A percentile compares a stretch with the other conserved stretches of the same genome.
Evolutionary conservation across 2,113 vertebrate genomes (phyloP).

Genomic region (Dipodomys spectabilis): DNA sequence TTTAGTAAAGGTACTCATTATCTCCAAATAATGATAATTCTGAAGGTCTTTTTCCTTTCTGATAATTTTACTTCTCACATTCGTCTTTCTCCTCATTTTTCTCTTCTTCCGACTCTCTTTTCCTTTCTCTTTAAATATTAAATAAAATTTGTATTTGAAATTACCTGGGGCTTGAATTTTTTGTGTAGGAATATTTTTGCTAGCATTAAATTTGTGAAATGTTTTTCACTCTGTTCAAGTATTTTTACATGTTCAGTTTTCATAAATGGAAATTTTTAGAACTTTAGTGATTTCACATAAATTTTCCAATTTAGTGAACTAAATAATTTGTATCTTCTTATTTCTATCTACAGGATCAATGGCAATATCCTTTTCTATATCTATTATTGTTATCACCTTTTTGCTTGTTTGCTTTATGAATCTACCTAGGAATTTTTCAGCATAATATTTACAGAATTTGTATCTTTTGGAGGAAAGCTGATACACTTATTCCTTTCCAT

Average conservation of each 20-base stretch:
- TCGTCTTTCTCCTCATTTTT: neutral
- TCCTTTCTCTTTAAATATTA: slow-evolving; percentile 15
- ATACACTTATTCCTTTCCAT: neutral
- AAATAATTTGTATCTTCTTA: neutral
- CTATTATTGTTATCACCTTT: neutral
- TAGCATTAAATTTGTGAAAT: neutral
- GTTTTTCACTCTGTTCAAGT: too few species aligned
- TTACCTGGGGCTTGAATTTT: neutral
- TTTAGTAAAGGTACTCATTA: neutral
- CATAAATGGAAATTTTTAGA: too few species aligned
- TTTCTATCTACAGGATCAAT: neutral
- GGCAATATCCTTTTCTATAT: neutral
- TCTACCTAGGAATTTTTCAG: neutral
- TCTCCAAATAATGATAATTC: neutral
- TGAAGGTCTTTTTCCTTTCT: neutral
- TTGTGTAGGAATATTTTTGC: neutral
- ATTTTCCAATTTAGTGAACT: neutral
- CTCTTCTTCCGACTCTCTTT: neutral
- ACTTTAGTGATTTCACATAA: neutral
- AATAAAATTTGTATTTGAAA: neutral
- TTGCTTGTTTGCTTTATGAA: neutral
- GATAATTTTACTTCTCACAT: neutral
- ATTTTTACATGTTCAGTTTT: too few species aligned
- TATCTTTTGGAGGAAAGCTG: neutral
- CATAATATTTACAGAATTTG: neutral